Base-by-base conservation (phyloP, 1,140 invertebrate genomes). In the Brachionus manjavacas region DNA sequence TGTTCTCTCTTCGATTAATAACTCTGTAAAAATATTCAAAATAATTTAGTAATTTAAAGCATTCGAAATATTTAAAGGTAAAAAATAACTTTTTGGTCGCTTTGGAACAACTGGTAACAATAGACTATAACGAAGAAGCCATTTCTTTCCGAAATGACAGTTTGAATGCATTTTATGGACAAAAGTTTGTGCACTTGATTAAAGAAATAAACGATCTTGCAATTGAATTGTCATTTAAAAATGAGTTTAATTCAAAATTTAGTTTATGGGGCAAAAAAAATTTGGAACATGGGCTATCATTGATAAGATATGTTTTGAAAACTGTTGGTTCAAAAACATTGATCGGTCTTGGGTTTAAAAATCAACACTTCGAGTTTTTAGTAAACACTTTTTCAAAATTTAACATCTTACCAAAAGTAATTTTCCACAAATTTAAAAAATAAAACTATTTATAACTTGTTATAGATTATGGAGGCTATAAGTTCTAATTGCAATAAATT, bases 301-400 rank as follows among this genome's bases (percentile, higher is more conserved):
- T 76, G n/a, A 49, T 49, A 3, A 46, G 72, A 76, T 76, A 49
- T n/a, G 20, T 76, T 28, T n/a, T 76, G 16, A 76, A 76, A 76
- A 23, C 43, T 25, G 46, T 76, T 1, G 46, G 23, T 76, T 6
- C 23, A 25, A 46, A 52, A 28, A 46, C 20, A 4, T 14, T 76
- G 43, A 8, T 20, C 12, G 23, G 8, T 25, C 7, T 76, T 4
- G 72, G 72, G 12, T 76, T 31, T 11, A 76, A 49, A 1, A 14
- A 46, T 49, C 39, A 23, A 4, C 72, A 76, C 23, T 20, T 76
- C 12, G 41, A 76, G 14, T 76, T 76, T 76, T 31, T 76, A 12
- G 49, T 46, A 1, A 49, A 25, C 23, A 46, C 41, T 49, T 76
- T 49, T 76, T 25, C 41, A 25, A 46, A 76, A 49, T 46, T 23